Base-by-base conservation (phyloP, 2,888 invertebrate genomes). In the Hermodice carunculata region DNA sequence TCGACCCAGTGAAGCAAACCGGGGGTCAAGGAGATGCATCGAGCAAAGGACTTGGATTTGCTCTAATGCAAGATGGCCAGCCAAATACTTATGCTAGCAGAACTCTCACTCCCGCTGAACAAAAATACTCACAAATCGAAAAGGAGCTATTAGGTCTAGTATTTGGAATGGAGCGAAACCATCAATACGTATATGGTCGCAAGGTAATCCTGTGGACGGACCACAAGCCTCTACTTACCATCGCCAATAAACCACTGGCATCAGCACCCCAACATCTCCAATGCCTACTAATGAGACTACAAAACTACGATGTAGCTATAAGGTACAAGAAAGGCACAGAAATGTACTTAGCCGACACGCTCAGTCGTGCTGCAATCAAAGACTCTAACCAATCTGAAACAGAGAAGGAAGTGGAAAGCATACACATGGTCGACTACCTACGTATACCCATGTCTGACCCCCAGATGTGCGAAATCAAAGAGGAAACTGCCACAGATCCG, bases 181-280 rank as follows among this genome's bases (percentile, higher is more conserved):
- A 67, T 32, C 46, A 61, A 22, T 61, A 58, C 49, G 42, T 59
- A 14, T 67, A 56, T 54, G 68, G 66, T 5, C 40, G 56, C 8
- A 1, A 6, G 17, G 44, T 70, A 1, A 32, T 26, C 19, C 57
- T 70, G 14, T 22, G 42, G 24, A 57, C 51, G 2, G 68, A 68
- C 31, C 68, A 69, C 42, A 56, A 49, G 31, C 66, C 57, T 14
- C 51, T 66, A n/a, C 28, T 61, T 14, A 17, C 22, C 19, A 66
- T 66, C 26, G 22, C 24, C 11, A 37, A 58, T 5, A 67, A 67
- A 31, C 46, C 67, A 3, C 28, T 54, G n/a, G 26, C 22, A 14
- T 4, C 43, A 28, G 61, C 48, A 22, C 52, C 61, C 17, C 63
- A 58, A n/a, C 17, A 61, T 3, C 56, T 67, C n/a, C 67, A 68